These are phyloP conservation scores for Galerucella nymphaeae DNA, from an alignment of 2,888 invertebrate species.

Conservation along the genomic window DNA sequence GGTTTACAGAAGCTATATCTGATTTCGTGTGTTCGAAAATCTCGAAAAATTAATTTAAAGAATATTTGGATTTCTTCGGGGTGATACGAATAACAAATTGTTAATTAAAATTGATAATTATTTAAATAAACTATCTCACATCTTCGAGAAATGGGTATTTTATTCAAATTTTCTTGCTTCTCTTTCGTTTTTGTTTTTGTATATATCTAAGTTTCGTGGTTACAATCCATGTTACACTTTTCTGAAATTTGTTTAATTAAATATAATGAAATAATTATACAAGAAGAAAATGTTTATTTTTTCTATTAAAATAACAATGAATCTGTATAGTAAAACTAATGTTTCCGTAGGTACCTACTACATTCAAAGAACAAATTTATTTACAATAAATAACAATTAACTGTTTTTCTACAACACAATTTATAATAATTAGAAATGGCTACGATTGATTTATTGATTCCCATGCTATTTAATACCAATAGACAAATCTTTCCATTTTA, in stretches of 20 bases:
- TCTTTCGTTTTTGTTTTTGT: not conserved
- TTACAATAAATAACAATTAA: not conserved
- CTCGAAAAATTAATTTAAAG: conserved; percentile 10
- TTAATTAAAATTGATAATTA: conserved; percentile 14
- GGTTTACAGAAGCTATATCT: not conserved
- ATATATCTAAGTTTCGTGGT: too few relatives aligned
- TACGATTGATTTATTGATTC: not conserved
- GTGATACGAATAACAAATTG: conserved; percentile 5
- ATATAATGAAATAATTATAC: not conserved
- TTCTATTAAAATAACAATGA: too few relatives aligned
- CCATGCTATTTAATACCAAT: not conserved
- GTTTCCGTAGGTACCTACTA: too few relatives aligned
- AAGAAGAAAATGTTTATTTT: too few relatives aligned
- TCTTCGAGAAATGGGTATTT: not conserved
- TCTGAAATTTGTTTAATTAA: not conserved
- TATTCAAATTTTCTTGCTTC: not conserved
- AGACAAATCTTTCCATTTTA: not conserved
- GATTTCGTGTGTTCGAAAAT: conserved; percentile 12
- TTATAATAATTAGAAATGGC: not conserved
- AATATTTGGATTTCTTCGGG: not conserved
- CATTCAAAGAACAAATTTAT: not conserved
- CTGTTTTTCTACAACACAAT: not conserved
- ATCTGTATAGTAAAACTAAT: too few relatives aligned
- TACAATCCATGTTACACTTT: not conserved
- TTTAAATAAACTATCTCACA: not conserved